Evolutionary conservation across 2,113 vertebrate genomes (phyloP), one percentile per base, ranked within the genome.

Genomic region (Xenopus laevis): DNA sequence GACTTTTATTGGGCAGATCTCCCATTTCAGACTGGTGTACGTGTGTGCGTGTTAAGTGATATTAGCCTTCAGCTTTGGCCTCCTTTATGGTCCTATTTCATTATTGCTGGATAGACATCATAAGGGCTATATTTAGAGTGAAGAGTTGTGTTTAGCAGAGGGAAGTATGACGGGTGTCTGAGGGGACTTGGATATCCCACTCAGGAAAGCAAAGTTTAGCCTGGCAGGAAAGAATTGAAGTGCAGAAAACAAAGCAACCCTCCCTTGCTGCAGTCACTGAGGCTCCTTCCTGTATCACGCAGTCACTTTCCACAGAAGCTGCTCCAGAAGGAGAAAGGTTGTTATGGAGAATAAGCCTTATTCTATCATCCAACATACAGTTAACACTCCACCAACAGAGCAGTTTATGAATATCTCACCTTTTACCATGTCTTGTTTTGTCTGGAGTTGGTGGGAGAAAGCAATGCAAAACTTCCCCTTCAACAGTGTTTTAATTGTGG

Each of bases 251-350:
- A 75, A 81, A 78, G 81, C 76, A 71, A 65, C 77, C 44, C 73
- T 83, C 83, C 80, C 81, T 1, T 79, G 65, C 79, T 27, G 82
- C 82, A 86, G 83, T 79, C 86, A 40, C 46, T 0, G 1, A 0
- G 82, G 80, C 86, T 87, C 84, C 87, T 85, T 88, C 87, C 84
- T 83, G 81, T 10, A 46, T 15, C 68, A 21, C 23, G 0, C 52
- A 69, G 20, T 21, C 13, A 2, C 62, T 73, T 82, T 81, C 82
- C 81, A 70, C 61, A 71, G 69, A 59, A 78, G 16, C 2, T 4
- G 50, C 68, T 74, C 53, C 0, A 44, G 60, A 59, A 59, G 27
- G 62, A 72, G 71, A 53, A 76, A 69, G 73, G 57, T 66, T 45
- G 47, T 55, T 63, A 63, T 30, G 55, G 33, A 67, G 59, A 67